A percentile compares a stretch with the other conserved stretches of the same genome.
These are phyloP conservation scores for Eumacrocentrus americanus DNA, from an alignment of 2,888 invertebrate species.

Conservation along the genomic window DNA sequence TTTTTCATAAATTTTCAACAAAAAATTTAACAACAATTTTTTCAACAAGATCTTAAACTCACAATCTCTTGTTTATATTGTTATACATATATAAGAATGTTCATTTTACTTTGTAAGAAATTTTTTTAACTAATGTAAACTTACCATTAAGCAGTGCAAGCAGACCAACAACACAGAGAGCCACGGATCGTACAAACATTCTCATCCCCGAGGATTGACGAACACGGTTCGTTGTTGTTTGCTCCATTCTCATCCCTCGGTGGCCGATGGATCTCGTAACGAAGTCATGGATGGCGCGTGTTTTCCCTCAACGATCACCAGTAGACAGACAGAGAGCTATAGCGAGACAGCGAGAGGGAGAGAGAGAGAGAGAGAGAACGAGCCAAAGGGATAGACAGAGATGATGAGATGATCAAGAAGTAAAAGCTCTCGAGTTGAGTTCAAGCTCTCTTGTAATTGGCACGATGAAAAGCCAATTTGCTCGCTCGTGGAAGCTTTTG, in stretches of 20 bases:
- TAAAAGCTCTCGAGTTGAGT: neutral
- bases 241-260: conserved; percentile 22
- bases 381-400: neutral
- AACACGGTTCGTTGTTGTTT: conserved; percentile 13
- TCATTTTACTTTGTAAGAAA: neutral
- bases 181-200: conserved; percentile 47
- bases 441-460: conserved; percentile 27
- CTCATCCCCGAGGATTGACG: conserved; percentile 14
- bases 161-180: conserved; percentile 50
- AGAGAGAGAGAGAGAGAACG: neutral
- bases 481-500: conserved; percentile 2
- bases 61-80: no score
- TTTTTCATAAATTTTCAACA: neutral
- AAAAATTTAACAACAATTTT: neutral
- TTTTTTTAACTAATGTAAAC: conserved; percentile 24
- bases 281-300: conserved; percentile 20
- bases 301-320: neutral
- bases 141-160: conserved; percentile 52
- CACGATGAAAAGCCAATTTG: conserved; percentile 33
- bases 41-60: no score
- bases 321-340: no score
- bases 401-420: neutral
- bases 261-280: conserved; percentile 18
- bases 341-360: no score
- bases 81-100: no score